Evolutionary conservation across 2,888 invertebrate species (phyloP).

Genomic region (Cyrtodaria siliqua): DNA sequence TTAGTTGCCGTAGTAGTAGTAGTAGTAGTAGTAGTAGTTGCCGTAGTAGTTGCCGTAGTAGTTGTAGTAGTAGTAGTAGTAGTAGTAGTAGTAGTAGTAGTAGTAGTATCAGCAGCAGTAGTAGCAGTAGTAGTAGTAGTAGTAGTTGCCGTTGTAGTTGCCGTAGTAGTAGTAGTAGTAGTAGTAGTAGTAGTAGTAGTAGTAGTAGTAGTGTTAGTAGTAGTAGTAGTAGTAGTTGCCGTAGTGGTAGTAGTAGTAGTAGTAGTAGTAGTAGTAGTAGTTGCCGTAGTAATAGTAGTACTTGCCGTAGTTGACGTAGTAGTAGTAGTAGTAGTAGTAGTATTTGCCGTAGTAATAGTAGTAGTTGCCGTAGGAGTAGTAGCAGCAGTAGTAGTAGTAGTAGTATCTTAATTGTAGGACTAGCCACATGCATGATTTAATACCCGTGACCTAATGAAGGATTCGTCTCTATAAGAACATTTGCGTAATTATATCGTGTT

Average conservation of each 20-base stretch:
- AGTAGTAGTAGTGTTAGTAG: no score
- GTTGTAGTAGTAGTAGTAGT: not conserved
- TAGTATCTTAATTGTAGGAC: no score
- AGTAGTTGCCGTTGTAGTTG: not conserved
- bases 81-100: not conserved
- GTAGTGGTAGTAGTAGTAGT: not conserved
- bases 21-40: not conserved
- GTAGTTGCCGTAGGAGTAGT: no score
- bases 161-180: not conserved
- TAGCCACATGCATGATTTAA: no score
- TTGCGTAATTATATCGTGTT: no score
- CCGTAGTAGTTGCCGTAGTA: not conserved
- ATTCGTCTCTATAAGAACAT: no score
- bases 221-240: no score
- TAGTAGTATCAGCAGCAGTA: not conserved
- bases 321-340: not conserved
- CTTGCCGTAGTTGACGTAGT: no score
- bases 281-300: no score
- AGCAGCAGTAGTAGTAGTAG: not conserved
- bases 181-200: not conserved
- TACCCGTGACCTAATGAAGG: no score
- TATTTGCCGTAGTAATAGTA: not conserved
- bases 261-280: not conserved
- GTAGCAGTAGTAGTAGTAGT: not conserved
- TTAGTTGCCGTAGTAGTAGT: conserved; percentile 39